Evolutionary conservation across 2,888 invertebrate species (phyloP), one percentile per base, ranked within the genome.

Genomic region (Meta bourneti): DNA sequence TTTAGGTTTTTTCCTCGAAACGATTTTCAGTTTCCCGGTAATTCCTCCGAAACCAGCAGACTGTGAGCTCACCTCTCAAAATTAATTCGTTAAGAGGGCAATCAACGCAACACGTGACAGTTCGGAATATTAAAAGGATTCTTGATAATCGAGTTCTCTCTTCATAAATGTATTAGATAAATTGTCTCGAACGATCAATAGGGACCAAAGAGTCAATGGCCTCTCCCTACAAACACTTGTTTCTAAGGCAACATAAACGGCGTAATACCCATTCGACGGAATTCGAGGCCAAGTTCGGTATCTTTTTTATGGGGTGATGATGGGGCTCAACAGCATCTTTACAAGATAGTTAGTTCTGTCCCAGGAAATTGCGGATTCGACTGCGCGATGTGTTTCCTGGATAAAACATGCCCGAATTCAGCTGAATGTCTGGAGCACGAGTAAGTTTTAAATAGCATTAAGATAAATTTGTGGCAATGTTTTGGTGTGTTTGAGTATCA

Each of bases 241-340:
- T 91, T 91, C 91, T 91, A 91, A 83, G 91, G 91, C 69, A 81
- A 91, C 87, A 61, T 71, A 48, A 19, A 70, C 34, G 19, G 71
- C 52, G 16, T 72, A 20, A n/a, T 78, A 71, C 13, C 51, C 20
- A 19, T 78, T 78, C 85, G 51, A 51, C 54, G 69, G 72, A 81
- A 87, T 91, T 87, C 34, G 90, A 71, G 91, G 91, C 91, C 91
- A 91, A 91, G 91, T 91, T 91, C 91, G 87, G 75, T 20, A 79
- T 71, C n/a, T 19, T 61, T 54, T 84, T 75, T 75, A 61, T 61
- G 61, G 16, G 61, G 61, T 61, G 61, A 16, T 61, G 61, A 61
- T 61, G 34, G 13, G 75, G 54, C 74, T 84, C 13, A 16, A 78
- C 13, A 19, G 52, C 51, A n/a, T 75, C 54, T 54, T 52, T 75